Conservation (phyloP, 2,797 vertebrate species). For the Microchirus variegatus region DNA sequence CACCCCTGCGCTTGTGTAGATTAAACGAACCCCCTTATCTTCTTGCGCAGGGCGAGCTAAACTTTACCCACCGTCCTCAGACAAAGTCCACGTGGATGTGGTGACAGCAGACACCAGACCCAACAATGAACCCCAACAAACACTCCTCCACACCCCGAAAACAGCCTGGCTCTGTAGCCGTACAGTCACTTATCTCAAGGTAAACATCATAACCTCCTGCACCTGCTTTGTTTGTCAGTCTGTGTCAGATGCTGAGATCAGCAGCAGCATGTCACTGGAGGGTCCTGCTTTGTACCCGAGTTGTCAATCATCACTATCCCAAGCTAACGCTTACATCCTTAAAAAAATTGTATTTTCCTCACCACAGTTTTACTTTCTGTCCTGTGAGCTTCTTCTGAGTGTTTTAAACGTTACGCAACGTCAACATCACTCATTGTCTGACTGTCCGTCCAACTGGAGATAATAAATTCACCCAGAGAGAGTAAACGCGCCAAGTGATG, state of each 20-base stretch:
- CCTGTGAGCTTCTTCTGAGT: not conserved
- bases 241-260: slow-evolving; percentile 9
- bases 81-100: slow-evolving; percentile 63
- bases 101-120: slow-evolving; percentile 56
- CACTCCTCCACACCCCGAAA: not conserved
- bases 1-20: too few species aligned
- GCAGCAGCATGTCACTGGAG: slow-evolving; percentile 23
- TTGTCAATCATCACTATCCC: slow-evolving; percentile 63
- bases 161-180: not conserved
- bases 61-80: slow-evolving; percentile 54
- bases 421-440: not conserved
- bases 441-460: slow-evolving; percentile 30
- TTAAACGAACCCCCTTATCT: too few species aligned
- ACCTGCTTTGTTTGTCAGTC: slow-evolving; percentile 1
- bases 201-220: not conserved
- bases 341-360: not conserved
- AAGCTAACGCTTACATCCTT: slow-evolving; percentile 23
- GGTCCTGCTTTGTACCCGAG: slow-evolving; percentile 29
- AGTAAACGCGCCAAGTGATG: slow-evolving; percentile 71
- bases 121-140: not conserved
- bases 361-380: slow-evolving; percentile 23
- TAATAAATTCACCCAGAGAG: slow-evolving; percentile 42
- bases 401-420: not conserved
- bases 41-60: slow-evolving; percentile 15
- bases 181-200: not conserved